Evolutionary conservation across 2,797 vertebrate species (phyloP).

Genomic region (Gobionotothen gibberifrons): DNA sequence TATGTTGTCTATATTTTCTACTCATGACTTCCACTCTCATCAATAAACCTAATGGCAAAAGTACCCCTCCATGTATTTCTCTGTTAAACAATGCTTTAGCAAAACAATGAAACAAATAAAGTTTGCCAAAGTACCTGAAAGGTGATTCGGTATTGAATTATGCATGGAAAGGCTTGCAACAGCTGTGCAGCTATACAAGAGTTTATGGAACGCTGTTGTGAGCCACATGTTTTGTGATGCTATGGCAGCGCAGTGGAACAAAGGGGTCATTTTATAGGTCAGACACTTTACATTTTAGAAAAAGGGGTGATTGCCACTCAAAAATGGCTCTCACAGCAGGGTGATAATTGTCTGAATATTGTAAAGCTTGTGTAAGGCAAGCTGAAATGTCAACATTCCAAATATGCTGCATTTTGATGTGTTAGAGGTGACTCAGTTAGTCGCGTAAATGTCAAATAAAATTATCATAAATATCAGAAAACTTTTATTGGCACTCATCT

Average conservation of each 20-base stretch:
- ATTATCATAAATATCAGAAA: conserved; percentile 10
- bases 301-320: background rate
- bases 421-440: conserved; percentile 21
- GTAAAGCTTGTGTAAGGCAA: conserved; percentile 7
- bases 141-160: background rate
- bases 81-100: conserved; percentile 1
- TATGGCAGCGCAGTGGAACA: background rate
- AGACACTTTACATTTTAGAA: conserved; percentile 8
- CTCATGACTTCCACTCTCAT: conserved; percentile 4
- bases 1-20: background rate
- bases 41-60: conserved; percentile 15
- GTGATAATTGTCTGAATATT: conserved; percentile 35
- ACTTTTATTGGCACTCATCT: conserved; percentile 3
- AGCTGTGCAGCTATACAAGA: background rate
- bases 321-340: conserved; percentile 13
- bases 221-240: background rate
- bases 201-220: conserved; percentile 23
- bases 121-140: background rate
- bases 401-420: background rate
- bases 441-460: conserved; percentile 8
- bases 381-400: conserved; percentile 8
- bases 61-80: background rate
- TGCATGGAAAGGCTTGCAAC: background rate
- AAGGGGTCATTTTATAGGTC: conserved; percentile 21
- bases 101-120: background rate